Evolutionary conservation across 1,140 invertebrate genomes (phyloP), one percentile per base, ranked within the genome.

Genomic region (Chlorops oryzae): DNA sequence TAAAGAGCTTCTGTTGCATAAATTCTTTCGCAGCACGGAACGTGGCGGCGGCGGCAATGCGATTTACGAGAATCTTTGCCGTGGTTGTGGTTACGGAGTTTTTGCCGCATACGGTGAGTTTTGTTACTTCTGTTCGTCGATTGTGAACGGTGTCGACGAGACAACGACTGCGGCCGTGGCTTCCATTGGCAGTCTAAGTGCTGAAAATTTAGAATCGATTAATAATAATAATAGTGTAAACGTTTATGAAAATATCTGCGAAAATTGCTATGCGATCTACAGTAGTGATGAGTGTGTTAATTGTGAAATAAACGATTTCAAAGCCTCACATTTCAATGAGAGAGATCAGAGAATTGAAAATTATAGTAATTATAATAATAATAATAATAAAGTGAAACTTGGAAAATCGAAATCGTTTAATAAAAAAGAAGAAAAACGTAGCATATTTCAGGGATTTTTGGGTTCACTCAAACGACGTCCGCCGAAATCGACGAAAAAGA

Each of bases 11-110:
- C 13, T 51, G 13, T 50, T 70, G 46, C 55, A 56, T 44, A 68
- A 66, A 42, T 66, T 67, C 44, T 70, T 70, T 55, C 58, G 54
- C 58, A 44, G 52, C 52, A 34, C 40, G 12, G 46, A 44, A 15
- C 40, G 45, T 7, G 15, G 24, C 9, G 20, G 23, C 34, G 35
- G 45, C 7, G 15, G 24, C 9, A 17, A 24, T 40, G 35, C 43
- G 9, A 62, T 67, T 51, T 70, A 70, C 44, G 67, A 70, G 48
- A 70, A 70, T 58, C 24, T 70, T n/a, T 70, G 67, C 34, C 58
- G 56, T 18, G 67, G 67, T 42, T 70, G 67, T 25, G 65, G 67
- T 34, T 70, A 70, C 27, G 67, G 67, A 2, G 63, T 70, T 4
- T 70, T 70, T 28, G 61, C 47, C 2, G 62, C 67, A n/a, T 56